phyloP scores from a whole-genome alignment of 2,797 vertebrate species.

The Sorex maritimensis region DNA sequence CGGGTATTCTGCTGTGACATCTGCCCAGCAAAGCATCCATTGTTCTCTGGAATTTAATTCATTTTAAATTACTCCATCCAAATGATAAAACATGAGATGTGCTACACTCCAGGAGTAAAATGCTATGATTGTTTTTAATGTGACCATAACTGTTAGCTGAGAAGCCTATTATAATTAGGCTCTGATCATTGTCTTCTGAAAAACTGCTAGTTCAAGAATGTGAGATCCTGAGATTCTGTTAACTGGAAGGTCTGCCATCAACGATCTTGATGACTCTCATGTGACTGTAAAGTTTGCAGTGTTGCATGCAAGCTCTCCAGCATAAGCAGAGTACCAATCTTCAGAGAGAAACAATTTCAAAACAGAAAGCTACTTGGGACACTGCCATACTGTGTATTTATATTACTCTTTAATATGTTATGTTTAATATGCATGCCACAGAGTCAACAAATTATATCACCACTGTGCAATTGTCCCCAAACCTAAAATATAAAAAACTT shows the following conservation, averaged over 20 bases:
- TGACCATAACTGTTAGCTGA: constrained; percentile 25
- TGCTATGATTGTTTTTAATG: constrained; percentile 66
- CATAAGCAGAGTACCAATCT: background rate
- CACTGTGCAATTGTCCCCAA: no score
- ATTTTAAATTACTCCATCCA: constrained; percentile 81
- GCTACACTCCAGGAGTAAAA: constrained; percentile 59
- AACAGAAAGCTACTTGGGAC: constrained; percentile 26
- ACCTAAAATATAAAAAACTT: constrained; percentile 36
- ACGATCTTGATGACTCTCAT: background rate
- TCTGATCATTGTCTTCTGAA: constrained; percentile 36
- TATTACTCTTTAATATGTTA: no score
- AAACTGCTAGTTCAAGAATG: constrained; percentile 51
- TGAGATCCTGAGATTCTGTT: background rate
- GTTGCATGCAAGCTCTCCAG: background rate
- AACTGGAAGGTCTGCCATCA: constrained; percentile 31
- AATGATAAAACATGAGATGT: constrained; percentile 80
- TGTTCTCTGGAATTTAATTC: constrained; percentile 84
- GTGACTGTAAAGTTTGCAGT: background rate
- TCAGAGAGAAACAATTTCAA: constrained; percentile 60
- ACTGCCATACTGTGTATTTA: constrained; percentile 2
- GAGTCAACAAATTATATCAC: no score
- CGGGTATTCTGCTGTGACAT: constrained; percentile 55
- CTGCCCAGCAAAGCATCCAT: constrained; percentile 59
- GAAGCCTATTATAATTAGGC: constrained; percentile 63
- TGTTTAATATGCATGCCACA: background rate